phyloP scores from a whole-genome alignment of 2,888 invertebrate genomes.

The Drosophila borborema region DNA sequence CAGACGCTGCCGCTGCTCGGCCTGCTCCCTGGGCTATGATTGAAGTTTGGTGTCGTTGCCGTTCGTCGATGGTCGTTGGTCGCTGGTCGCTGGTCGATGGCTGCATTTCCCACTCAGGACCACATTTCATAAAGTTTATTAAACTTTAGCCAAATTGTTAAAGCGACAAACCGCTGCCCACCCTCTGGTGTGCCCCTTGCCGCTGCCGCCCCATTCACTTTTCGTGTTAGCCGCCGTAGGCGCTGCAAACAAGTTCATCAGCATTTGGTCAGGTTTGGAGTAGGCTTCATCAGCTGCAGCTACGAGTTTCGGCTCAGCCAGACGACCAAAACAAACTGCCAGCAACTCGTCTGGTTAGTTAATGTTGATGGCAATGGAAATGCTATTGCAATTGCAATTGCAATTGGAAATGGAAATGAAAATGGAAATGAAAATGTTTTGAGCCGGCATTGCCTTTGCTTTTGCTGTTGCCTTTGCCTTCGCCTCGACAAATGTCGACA shows the following conservation, averaged over 20 bases:
- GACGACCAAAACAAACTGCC: constrained; percentile 61
- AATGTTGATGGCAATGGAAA: constrained; percentile 47
- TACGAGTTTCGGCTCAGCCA: constrained; percentile 20
- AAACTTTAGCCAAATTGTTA: constrained; percentile 79
- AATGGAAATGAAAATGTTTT: constrained; percentile 27
- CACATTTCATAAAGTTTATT: constrained; percentile 81
- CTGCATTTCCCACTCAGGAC: constrained; percentile 79
- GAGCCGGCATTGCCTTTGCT: constrained; percentile 40
- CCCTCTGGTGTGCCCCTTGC: neutral
- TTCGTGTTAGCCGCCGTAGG: constrained; percentile 60
- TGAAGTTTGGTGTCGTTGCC: constrained; percentile 41
- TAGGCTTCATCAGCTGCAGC: constrained; percentile 29
- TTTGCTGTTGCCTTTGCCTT: constrained; percentile 14
- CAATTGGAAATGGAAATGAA: constrained; percentile 26
- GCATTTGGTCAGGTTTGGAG: constrained; percentile 59
- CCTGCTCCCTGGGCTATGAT: constrained; percentile 48
- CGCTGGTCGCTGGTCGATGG: constrained; percentile 28
- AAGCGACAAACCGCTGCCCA: constrained; percentile 48
- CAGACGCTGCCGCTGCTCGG: neutral
- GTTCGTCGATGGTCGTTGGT: constrained; percentile 30
- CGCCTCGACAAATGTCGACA: constrained; percentile 10
- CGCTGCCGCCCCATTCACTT: constrained; percentile 53
- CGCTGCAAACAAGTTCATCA: constrained; percentile 76
- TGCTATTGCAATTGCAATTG: constrained; percentile 9
- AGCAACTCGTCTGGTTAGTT: constrained; percentile 43